Evolutionary conservation across 2,113 vertebrate species (phyloP).

Genomic region (Mus pahari): DNA sequence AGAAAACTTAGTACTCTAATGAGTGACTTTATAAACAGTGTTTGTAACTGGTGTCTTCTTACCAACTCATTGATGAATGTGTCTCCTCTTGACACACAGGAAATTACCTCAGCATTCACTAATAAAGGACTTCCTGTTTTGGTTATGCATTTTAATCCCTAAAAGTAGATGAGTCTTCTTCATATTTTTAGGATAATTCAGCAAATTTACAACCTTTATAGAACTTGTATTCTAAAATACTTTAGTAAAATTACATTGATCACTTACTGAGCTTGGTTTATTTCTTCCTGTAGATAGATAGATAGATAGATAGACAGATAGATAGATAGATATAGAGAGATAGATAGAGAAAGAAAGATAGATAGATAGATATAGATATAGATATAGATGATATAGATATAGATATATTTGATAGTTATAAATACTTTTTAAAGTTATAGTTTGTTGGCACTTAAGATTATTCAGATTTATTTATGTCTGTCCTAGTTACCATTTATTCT

Average conservation of each 20-base stretch:
- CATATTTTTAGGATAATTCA: not conserved
- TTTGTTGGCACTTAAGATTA: not conserved
- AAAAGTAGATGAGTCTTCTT: not conserved
- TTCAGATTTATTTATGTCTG: not conserved
- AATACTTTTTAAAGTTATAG: not conserved
- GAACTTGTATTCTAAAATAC: not conserved
- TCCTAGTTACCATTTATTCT: not conserved
- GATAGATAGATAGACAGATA: too few relatives aligned
- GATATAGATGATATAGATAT: too few relatives aligned
- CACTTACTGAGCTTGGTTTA: too few relatives aligned
- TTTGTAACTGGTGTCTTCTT: not conserved
- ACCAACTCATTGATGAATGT: not conserved
- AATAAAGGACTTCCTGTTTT: not conserved
- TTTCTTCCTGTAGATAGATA: not conserved
- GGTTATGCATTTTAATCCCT: not conserved
- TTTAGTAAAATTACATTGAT: not conserved
- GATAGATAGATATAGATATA: too few relatives aligned
- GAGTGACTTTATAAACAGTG: not conserved
- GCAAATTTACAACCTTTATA: not conserved
- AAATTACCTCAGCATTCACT: not conserved
- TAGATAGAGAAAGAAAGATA: too few relatives aligned
- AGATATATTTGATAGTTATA: too few relatives aligned
- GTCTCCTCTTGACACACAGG: not conserved
- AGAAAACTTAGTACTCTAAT: not conserved
- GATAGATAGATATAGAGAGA: too few relatives aligned